Evolutionary conservation across 2,888 invertebrate genomes (phyloP).

Genomic region (Dione juno): DNA sequence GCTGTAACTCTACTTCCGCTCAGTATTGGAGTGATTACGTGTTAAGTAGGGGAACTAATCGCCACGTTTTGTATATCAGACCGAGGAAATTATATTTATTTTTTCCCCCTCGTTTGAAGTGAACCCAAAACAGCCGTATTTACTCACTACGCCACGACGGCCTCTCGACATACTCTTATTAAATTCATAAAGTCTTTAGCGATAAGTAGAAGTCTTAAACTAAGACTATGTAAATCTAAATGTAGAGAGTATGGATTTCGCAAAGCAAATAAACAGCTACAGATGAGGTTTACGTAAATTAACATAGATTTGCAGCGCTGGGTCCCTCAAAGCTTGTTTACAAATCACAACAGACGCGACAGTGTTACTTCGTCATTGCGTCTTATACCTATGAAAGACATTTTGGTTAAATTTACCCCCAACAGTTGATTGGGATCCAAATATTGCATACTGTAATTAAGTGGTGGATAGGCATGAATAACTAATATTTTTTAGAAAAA

Average conservation of each 20-base stretch:
- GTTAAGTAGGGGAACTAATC: no score
- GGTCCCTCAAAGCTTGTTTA: constrained; percentile 33
- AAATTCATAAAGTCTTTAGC: not conserved
- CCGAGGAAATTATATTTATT: no score
- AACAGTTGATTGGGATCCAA: no score
- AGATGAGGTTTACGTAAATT: constrained; percentile 36
- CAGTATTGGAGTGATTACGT: no score
- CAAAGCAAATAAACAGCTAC: constrained; percentile 27
- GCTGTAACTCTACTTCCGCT: no score
- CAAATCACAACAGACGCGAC: constrained; percentile 42
- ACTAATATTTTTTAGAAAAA: no score
- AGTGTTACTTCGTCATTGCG: constrained; percentile 36
- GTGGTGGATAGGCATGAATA: not conserved
- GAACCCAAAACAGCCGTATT: no score
- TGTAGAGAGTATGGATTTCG: not conserved
- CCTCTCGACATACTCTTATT: no score
- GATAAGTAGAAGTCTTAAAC: not conserved
- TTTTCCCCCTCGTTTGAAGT: no score
- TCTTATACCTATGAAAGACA: constrained; percentile 32
- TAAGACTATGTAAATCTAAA: not conserved
- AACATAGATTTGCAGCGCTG: constrained; percentile 38
- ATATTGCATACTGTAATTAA: not conserved
- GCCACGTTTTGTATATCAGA: no score
- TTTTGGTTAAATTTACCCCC: not conserved
- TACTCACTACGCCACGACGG: no score